Evolutionary conservation across 2,888 invertebrate species (phyloP).

Genomic region (Pocota personata): DNA sequence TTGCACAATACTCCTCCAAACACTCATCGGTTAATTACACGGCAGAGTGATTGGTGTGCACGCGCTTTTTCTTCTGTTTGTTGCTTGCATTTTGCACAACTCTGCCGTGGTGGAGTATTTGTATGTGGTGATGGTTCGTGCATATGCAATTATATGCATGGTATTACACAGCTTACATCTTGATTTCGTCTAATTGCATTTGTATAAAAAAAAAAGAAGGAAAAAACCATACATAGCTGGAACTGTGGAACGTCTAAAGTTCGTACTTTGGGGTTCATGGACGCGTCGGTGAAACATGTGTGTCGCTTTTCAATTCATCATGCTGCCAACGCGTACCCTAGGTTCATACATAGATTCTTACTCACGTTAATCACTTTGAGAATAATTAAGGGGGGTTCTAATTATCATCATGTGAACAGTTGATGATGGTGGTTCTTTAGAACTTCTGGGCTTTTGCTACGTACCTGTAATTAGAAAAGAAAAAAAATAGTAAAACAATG

Average conservation of each 20-base stretch:
- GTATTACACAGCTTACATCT: constrained; percentile 58
- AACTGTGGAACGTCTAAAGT: constrained; percentile 40
- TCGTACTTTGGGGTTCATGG: constrained; percentile 69
- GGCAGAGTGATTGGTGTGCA: constrained; percentile 67
- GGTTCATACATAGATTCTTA: constrained; percentile 13
- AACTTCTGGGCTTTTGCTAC: constrained; percentile 49
- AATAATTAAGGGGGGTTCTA: constrained; percentile 65
- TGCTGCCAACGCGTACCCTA: constrained; percentile 7
- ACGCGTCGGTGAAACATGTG: constrained; percentile 54
- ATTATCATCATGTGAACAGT: constrained; percentile 64
- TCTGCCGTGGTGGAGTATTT: not conserved
- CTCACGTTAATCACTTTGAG: constrained; percentile 65
- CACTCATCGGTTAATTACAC: constrained; percentile 74
- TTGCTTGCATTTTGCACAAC: constrained; percentile 52
- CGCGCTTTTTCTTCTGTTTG: constrained; percentile 53
- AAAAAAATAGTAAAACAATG: constrained; percentile 55
- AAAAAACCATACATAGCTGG: not conserved
- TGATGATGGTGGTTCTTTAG: constrained; percentile 30
- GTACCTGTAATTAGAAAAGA: constrained; percentile 70
- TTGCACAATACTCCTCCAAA: constrained; percentile 72
- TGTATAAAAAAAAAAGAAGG: constrained; percentile 24
- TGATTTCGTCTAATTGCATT: constrained; percentile 72
- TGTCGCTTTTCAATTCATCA: constrained; percentile 63
- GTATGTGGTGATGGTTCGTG: constrained; percentile 51
- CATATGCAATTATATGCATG: constrained; percentile 66